phyloP scores from a whole-genome alignment of 2,113 vertebrate genomes.

The Archilochus colubris region DNA sequence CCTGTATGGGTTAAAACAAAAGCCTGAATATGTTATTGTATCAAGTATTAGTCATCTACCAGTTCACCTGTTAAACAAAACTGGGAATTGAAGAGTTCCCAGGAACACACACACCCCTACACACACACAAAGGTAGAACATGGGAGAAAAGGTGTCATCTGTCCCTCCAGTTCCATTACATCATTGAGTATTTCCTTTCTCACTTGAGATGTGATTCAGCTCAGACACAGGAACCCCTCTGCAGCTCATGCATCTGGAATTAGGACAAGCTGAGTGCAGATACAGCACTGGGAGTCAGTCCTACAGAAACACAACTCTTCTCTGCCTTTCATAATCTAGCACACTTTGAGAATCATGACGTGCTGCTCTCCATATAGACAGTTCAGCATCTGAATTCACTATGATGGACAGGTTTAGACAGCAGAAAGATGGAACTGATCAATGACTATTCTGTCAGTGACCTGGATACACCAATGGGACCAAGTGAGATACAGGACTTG shows the following conservation, averaged over 20 bases:
- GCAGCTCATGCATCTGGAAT: neutral
- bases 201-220: neutral
- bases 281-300: neutral
- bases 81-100: neutral
- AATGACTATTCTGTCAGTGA: neutral
- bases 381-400: neutral
- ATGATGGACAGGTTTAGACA: neutral
- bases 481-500: neutral
- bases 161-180: neutral
- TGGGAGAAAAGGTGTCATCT: neutral
- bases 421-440: neutral
- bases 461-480: neutral
- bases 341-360: neutral
- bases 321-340: neutral
- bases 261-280: neutral
- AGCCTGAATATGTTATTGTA: neutral
- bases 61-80: neutral
- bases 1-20: slow-evolving; percentile 74
- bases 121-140: neutral
- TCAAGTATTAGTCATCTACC: neutral
- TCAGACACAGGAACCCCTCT: neutral
- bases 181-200: neutral
- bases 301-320: neutral
- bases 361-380: neutral
- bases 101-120: neutral